A percentile compares a stretch with the other conserved stretches of the same genome.
Evolutionary conservation across 2,888 invertebrate species (phyloP).

Genomic region (Thecocarcelia acutangulata): DNA sequence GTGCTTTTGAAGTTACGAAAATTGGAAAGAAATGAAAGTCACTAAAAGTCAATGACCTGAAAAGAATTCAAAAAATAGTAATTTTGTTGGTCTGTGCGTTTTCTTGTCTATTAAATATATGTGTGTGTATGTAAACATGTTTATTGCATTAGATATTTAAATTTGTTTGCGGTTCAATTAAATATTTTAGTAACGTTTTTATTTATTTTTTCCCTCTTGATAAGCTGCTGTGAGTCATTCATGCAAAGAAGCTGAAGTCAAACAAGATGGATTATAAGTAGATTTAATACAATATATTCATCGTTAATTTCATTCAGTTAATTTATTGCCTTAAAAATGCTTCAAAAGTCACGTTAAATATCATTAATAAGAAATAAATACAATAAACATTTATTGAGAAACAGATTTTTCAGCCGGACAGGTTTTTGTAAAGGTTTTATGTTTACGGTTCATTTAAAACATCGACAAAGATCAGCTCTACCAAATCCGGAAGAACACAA

Average conservation of each 20-base stretch:
- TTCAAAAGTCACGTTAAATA: conserved; percentile 26
- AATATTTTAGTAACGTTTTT: conserved; percentile 19
- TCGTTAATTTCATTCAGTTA: not conserved
- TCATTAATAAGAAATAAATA: conserved; percentile 3
- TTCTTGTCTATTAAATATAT: too few relatives aligned
- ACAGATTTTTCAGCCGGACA: not conserved
- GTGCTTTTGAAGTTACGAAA: too few relatives aligned
- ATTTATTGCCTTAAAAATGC: conserved; percentile 37
- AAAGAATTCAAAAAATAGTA: too few relatives aligned
- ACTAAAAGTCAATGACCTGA: too few relatives aligned
- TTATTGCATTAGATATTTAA: not conserved
- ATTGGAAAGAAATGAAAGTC: too few relatives aligned
- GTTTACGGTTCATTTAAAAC: not conserved
- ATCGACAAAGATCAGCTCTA: conserved; percentile 23
- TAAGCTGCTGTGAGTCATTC: conserved; percentile 35
- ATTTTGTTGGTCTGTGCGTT: too few relatives aligned
- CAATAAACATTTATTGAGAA: not conserved
- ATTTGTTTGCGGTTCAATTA: conserved; percentile 10
- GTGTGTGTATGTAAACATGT: not conserved
- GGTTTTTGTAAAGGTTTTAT: not conserved
- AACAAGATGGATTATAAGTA: conserved; percentile 14
- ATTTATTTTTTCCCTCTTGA: not conserved
- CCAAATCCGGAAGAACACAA: conserved; percentile 26
- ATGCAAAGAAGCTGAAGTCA: too few relatives aligned
- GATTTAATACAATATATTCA: conserved; percentile 10